Evolutionary conservation across 2,797 vertebrate genomes (phyloP), one percentile per base, ranked within the genome.

Genomic region (Lacerta agilis): DNA sequence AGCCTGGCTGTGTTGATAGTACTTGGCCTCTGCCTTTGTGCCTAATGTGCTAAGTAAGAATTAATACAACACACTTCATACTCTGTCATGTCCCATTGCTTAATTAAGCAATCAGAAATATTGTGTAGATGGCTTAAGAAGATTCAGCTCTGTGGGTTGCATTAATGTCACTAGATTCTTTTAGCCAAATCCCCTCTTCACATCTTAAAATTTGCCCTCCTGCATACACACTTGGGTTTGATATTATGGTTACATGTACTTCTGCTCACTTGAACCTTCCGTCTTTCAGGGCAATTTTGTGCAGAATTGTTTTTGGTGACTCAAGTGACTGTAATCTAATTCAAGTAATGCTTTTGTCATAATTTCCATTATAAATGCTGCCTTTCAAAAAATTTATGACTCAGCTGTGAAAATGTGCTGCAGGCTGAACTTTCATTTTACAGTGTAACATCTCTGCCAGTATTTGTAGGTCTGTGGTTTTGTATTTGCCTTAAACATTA

Each of bases 91-190:
- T 66, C 83, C 77, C 5, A 25, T 84, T 80, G 91, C 83, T 93
- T 90, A 84, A 93, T 93, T 90, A 66, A 73, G 71, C 1, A 55
- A 87, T 88, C 77, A 89, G 86, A 92, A 89, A 80, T 80, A 29
- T 3, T 0, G 23, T 5, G 4, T 38, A 78, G 43, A 25, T 90
- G 2, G 49, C 18, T 3, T 64, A 43, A 67, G 18, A 23, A 17
- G 36, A 91, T 90, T 94, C 95, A 88, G 8, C 89, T 88, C 23
- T 79, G 27, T 91, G 89, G 25, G 49, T 90, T 84, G 86, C 33
- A 43, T 87, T 86, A 82, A 78, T 80, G 27, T 86, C 66, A 55
- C n/a, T 86, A 25, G n/a, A 33, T 79, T 86, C 38, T 5, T 90
- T 79, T 82, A 64, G 45, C 78, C 88, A 88, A 90, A 89, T 83